Conservation (phyloP, 1,140 invertebrate species). For the Zaprionus tsacasi region DNA sequence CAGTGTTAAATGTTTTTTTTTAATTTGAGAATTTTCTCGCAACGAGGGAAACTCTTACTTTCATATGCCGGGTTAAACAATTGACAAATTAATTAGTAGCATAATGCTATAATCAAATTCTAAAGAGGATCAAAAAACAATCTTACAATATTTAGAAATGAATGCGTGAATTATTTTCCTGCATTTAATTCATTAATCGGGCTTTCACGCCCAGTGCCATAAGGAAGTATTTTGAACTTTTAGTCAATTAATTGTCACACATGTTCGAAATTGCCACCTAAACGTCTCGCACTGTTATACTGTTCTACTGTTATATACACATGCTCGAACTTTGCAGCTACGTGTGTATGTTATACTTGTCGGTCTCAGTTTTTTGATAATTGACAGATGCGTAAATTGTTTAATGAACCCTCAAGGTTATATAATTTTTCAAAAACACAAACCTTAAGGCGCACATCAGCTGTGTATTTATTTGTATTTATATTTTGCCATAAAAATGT, state of each 20-base stretch:
- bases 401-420: constrained; percentile 17
- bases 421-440: constrained; percentile 18
- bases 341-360: too few species aligned
- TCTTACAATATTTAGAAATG: neutral
- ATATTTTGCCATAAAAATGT: neutral
- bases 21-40: constrained; percentile 10
- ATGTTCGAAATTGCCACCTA: neutral
- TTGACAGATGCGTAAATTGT: neutral
- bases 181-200: neutral
- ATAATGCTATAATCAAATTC: neutral
- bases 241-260: neutral
- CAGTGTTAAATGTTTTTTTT: constrained; percentile 22
- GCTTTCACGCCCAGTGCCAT: neutral
- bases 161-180: neutral
- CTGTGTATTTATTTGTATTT: neutral
- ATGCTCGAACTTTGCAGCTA: neutral
- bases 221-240: neutral
- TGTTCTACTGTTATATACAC: neutral
- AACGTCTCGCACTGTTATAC: neutral
- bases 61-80: constrained; percentile 26
- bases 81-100: neutral
- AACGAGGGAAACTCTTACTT: constrained; percentile 47
- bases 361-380: neutral
- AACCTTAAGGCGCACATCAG: neutral
- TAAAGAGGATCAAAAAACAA: neutral